These are phyloP conservation scores for Drosophila nasuta DNA, from an alignment of 1,140 invertebrate species.

Conservation along the genomic window DNA sequence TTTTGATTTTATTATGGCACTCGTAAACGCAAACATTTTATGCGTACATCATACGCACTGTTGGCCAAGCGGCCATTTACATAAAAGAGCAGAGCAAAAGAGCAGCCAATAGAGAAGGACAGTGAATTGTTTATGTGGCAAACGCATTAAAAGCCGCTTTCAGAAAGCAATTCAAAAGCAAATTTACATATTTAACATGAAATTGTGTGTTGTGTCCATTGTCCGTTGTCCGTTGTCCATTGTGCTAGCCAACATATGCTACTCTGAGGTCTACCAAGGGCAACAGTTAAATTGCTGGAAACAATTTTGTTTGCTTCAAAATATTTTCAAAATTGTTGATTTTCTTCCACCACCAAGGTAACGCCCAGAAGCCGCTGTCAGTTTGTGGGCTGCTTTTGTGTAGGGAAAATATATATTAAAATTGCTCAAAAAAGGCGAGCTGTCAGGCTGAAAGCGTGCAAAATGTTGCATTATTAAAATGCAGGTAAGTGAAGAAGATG, in stretches of 20 bases:
- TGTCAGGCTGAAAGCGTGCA: neutral
- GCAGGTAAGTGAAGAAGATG: constrained; percentile 27
- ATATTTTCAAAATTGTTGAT: constrained; percentile 11
- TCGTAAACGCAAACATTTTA: constrained; percentile 73
- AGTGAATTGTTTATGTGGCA: constrained; percentile 69
- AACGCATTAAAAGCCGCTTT: constrained; percentile 70
- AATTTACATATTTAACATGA: constrained; percentile 77
- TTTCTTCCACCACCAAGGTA: neutral
- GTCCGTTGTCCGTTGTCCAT: neutral
- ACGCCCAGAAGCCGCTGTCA: neutral
- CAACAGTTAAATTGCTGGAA: constrained; percentile 4
- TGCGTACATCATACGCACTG: constrained; percentile 74
- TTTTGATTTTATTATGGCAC: constrained; percentile 78
- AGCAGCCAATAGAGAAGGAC: constrained; percentile 37
- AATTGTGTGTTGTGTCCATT: constrained; percentile 53
- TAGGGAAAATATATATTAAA: constrained; percentile 28
- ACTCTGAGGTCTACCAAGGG: neutral
- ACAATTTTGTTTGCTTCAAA: constrained; percentile 11
- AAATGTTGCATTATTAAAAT: constrained; percentile 39
- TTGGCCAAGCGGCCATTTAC: constrained; percentile 62
- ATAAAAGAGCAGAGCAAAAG: constrained; percentile 47
- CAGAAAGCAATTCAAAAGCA: constrained; percentile 55
- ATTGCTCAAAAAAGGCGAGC: neutral
- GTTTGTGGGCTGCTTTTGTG: neutral
- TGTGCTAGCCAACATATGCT: constrained; percentile 33